These are phyloP conservation scores for Tinea trinotella DNA, from an alignment of 2,888 invertebrate species.

Conservation along the genomic window DNA sequence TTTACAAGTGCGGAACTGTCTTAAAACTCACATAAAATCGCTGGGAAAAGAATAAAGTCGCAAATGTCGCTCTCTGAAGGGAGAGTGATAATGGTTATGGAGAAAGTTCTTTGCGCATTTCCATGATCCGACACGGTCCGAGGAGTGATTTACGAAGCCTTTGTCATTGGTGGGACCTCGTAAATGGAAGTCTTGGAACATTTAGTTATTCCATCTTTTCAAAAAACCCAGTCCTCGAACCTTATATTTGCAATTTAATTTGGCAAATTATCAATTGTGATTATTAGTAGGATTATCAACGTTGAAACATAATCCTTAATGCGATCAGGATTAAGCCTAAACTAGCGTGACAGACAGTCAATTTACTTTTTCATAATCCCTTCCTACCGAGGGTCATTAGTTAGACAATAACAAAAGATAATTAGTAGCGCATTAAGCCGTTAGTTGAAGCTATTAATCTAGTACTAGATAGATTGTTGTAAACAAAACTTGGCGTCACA, in stretches of 20 bases:
- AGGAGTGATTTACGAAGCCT: constrained; percentile 3
- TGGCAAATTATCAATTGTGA: too few relatives aligned
- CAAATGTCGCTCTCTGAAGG: constrained; percentile 31
- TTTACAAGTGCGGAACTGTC: constrained; percentile 16
- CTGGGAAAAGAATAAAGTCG: constrained; percentile 18
- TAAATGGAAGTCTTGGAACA: neutral
- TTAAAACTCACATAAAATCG: constrained; percentile 19
- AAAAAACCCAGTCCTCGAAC: neutral
- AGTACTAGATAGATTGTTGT: neutral
- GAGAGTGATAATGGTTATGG: constrained; percentile 66
- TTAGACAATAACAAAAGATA: neutral
- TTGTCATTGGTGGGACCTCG: neutral
- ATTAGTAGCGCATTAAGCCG: neutral
- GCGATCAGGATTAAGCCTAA: too few relatives aligned
- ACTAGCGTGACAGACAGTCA: too few relatives aligned
- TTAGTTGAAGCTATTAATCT: neutral
- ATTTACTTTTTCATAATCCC: too few relatives aligned
- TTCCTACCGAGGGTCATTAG: too few relatives aligned
- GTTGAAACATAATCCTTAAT: too few relatives aligned
- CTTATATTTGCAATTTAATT: too few relatives aligned
- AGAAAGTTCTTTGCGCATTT: constrained; percentile 45
- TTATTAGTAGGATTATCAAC: too few relatives aligned
- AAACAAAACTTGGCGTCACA: constrained; percentile 18
- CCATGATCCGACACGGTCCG: constrained; percentile 36
- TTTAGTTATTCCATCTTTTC: neutral